These are phyloP conservation scores for Aleiodes leptofemur DNA, from an alignment of 2,888 invertebrate genomes.

Conservation along the genomic window DNA sequence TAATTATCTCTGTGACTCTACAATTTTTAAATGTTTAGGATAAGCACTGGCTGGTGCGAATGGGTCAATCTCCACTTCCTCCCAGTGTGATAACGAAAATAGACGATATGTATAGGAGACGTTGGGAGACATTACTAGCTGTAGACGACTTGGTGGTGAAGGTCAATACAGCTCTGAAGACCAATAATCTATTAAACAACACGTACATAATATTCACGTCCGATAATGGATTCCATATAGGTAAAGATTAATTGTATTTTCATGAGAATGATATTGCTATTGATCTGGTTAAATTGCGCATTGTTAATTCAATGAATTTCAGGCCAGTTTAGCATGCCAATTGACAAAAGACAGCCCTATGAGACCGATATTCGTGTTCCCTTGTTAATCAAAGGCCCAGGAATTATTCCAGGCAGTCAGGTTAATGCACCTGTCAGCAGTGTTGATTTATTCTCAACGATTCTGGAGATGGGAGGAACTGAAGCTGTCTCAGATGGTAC, in stretches of 20 bases:
- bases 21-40: conserved; percentile 75
- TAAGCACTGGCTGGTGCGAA: conserved; percentile 90
- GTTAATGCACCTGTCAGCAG: conserved; percentile 81
- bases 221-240: conserved; percentile 94
- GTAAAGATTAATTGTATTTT: conserved; percentile 73
- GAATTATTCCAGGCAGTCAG: conserved; percentile 76
- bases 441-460: conserved; percentile 91
- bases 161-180: conserved; percentile 79
- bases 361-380: conserved; percentile 93
- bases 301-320: conserved; percentile 46
- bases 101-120: conserved; percentile 83
- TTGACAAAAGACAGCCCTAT: conserved; percentile 93
- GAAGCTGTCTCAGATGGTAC: conserved; percentile 73
- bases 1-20: background rate
- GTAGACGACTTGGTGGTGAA: conserved; percentile 90
- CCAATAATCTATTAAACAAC: conserved; percentile 79
- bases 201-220: conserved; percentile 91
- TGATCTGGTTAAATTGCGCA: background rate
- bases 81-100: conserved; percentile 78
- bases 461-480: conserved; percentile 83
- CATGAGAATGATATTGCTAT: background rate
- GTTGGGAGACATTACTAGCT: conserved; percentile 89
- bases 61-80: conserved; percentile 83
- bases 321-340: conserved; percentile 93
- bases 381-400: conserved; percentile 87